A percentile compares a stretch with the other conserved stretches of the same genome.
Evolutionary conservation across 1,140 invertebrate species (phyloP).

Genomic region (Venturia canescens): DNA sequence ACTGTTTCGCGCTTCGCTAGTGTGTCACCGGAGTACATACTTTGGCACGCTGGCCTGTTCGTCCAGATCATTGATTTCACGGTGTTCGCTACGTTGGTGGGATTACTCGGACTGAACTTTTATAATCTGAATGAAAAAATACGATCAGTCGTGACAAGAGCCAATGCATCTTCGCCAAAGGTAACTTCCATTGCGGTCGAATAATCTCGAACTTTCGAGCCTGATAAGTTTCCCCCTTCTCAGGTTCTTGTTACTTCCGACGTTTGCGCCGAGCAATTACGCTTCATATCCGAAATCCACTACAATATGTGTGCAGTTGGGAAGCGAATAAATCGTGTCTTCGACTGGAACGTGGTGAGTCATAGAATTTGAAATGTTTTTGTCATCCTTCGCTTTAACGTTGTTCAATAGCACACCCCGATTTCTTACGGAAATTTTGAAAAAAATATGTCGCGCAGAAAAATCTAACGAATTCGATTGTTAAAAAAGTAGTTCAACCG

Average conservation of each 20-base stretch:
- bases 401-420: too few species aligned
- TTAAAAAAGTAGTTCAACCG: too few species aligned
- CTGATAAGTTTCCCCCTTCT: not conserved
- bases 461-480: too few species aligned
- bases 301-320: constrained; percentile 49
- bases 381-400: not conserved
- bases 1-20: not conserved
- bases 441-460: too few species aligned
- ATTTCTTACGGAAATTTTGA: too few species aligned
- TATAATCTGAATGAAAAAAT: constrained; percentile 36
- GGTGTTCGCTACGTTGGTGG: constrained; percentile 41
- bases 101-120: constrained; percentile 37
- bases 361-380: not conserved
- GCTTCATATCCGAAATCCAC: constrained; percentile 29
- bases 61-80: constrained; percentile 30
- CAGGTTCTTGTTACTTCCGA: constrained; percentile 36
- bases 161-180: constrained; percentile 31
- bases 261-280: constrained; percentile 34
- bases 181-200: constrained; percentile 5
- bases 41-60: constrained; percentile 17
- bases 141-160: constrained; percentile 19
- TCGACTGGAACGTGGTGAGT: constrained; percentile 32
- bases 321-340: constrained; percentile 42
- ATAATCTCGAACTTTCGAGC: not conserved
- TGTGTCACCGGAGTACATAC: not conserved